phyloP scores from a whole-genome alignment of 2,113 vertebrate species.

The Pampusana beccarii region DNA sequence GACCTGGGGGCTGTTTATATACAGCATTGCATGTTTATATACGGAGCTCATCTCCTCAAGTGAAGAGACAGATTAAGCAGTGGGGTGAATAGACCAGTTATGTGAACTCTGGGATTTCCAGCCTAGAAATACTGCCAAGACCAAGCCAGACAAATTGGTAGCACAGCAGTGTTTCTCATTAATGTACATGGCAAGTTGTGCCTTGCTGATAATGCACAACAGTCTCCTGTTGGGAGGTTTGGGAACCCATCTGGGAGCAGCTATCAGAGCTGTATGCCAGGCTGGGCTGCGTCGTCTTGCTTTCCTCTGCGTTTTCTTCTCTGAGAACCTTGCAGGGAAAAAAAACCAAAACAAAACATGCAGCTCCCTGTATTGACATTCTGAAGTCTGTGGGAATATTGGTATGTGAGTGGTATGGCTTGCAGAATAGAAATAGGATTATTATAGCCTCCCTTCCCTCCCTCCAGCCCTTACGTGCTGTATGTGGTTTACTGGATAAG shows the following conservation, averaged over 20 bases:
- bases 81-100: slow-evolving; percentile 54
- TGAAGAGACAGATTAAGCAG: slow-evolving; percentile 69
- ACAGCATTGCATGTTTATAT: slow-evolving; percentile 12
- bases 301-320: not conserved
- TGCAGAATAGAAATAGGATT: not conserved
- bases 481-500: slow-evolving; percentile 5
- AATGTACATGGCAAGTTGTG: slow-evolving; percentile 54
- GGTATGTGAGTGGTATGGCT: not conserved
- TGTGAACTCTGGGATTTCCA: slow-evolving; percentile 64
- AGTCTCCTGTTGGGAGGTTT: slow-evolving; percentile 43
- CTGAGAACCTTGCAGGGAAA: not conserved
- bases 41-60: slow-evolving; percentile 59
- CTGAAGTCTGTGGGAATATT: not conserved
- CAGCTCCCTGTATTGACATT: not conserved
- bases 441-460: not conserved
- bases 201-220: slow-evolving; percentile 60
- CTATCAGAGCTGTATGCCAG: not conserved
- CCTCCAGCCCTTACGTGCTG: not conserved
- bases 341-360: not conserved
- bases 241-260: slow-evolving; percentile 43
- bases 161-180: slow-evolving; percentile 68
- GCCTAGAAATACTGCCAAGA: slow-evolving; percentile 48
- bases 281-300: not conserved
- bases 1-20: slow-evolving; percentile 50
- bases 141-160: slow-evolving; percentile 69